Conservation (phyloP, 2,888 invertebrate genomes). For the Eupithecia dodoneata region DNA sequence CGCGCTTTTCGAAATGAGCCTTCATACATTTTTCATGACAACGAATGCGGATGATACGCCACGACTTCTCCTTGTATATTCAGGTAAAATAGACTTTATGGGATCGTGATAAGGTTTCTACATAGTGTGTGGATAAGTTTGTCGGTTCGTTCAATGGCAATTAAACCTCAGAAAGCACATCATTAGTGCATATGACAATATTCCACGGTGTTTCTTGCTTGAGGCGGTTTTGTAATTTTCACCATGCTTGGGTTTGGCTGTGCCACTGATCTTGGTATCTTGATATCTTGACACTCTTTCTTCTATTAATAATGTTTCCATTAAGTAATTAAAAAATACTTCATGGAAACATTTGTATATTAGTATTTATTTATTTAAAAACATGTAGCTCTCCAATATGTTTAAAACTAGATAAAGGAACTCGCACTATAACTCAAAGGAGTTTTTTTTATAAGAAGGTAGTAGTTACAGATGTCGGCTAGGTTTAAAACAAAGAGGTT, state of each 20-base stretch:
- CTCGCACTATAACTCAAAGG: no score
- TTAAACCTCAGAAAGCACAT: slow-evolving; percentile 80
- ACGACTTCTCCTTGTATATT: slow-evolving; percentile 22
- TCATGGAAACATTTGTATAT: no score
- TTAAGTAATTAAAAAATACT: no score
- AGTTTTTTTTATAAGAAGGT: no score
- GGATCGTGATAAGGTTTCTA: slow-evolving; percentile 27
- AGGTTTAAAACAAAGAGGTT: no score
- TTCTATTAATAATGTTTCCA: no score
- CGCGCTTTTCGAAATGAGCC: slow-evolving; percentile 64
- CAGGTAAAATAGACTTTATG: slow-evolving; percentile 40
- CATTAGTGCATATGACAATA: slow-evolving; percentile 82
- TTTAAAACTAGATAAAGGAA: no score
- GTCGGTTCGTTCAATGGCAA: slow-evolving; percentile 75
- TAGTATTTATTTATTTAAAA: no score
- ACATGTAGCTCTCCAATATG: no score
- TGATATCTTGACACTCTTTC: no score
- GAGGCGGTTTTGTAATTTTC: slow-evolving; percentile 36
- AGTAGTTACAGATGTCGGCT: no score
- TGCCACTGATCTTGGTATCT: slow-evolving; percentile 12
- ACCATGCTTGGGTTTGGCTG: slow-evolving; percentile 22
- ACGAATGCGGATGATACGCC: slow-evolving; percentile 58
- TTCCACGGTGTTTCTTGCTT: slow-evolving; percentile 80
- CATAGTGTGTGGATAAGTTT: slow-evolving; percentile 43
- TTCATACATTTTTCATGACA: slow-evolving; percentile 81